phyloP scores from a whole-genome alignment of 37 sponge, comb jelly and placozoan species.

The Axinella damicornis region DNA sequence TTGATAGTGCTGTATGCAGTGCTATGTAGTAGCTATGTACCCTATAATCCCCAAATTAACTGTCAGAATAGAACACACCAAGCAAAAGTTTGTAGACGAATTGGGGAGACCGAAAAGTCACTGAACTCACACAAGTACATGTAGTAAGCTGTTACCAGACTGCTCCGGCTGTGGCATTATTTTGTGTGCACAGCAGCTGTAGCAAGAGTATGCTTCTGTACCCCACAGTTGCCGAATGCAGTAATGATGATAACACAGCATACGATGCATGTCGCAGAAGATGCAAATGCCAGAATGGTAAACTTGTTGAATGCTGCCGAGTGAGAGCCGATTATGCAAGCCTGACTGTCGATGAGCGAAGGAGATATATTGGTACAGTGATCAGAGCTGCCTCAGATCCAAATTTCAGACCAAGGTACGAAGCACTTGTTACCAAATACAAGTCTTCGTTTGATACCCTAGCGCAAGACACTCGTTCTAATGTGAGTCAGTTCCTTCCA shows the following conservation, averaged over 20 bases:
- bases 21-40: too few species aligned
- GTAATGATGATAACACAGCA: not conserved
- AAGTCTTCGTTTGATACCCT: constrained; percentile 27
- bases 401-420: constrained; percentile 49
- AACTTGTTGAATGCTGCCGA: constrained; percentile 39
- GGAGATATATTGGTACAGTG: constrained; percentile 56
- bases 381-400: constrained; percentile 48
- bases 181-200: too few species aligned
- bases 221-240: too few species aligned
- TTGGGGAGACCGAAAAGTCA: too few species aligned
- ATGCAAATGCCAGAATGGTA: constrained; percentile 53
- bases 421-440: constrained; percentile 44
- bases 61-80: too few species aligned
- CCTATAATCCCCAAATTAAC: too few species aligned
- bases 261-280: constrained; percentile 48
- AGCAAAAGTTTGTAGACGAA: too few species aligned
- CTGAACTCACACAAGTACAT: too few species aligned
- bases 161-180: too few species aligned
- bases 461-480: constrained; percentile 33
- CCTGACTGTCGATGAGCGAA: constrained; percentile 20
- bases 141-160: too few species aligned
- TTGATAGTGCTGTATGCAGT: too few species aligned
- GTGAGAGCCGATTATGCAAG: constrained; percentile 45
- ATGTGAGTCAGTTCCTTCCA: constrained; percentile 52
- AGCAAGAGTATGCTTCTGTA: too few species aligned